Evolutionary conservation across 2,113 vertebrate species (phyloP).

Genomic region (Aegypius monachus): DNA sequence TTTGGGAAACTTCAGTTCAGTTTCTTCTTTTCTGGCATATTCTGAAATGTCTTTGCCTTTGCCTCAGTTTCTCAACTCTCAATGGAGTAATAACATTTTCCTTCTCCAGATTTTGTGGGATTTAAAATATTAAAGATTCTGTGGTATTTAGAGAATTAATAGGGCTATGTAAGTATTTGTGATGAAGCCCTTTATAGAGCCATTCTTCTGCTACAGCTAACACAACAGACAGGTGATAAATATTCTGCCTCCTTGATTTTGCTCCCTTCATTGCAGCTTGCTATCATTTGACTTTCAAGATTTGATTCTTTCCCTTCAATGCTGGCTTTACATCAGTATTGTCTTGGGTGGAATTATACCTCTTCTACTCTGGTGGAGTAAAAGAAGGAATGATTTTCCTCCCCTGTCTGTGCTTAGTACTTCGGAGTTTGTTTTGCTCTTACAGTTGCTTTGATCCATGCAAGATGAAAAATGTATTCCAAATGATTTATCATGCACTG

Average conservation of each 20-base stretch:
- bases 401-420: background rate
- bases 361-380: background rate
- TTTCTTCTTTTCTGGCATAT: background rate
- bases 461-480: conserved; percentile 14
- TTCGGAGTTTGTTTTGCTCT: background rate
- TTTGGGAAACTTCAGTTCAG: background rate
- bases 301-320: background rate
- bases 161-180: background rate
- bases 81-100: background rate
- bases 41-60: background rate
- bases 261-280: background rate
- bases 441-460: background rate
- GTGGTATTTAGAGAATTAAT: background rate
- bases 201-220: background rate
- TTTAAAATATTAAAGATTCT: background rate
- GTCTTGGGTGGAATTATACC: background rate
- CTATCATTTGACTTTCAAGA: background rate
- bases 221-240: background rate
- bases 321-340: background rate
- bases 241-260: background rate
- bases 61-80: background rate
- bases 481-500: background rate
- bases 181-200: background rate
- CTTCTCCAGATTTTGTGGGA: background rate
- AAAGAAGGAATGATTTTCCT: background rate